A percentile compares a stretch with the other conserved stretches of the same genome.
phyloP scores from a whole-genome alignment of 2,113 vertebrate species.

The Polyodon spathula region DNA sequence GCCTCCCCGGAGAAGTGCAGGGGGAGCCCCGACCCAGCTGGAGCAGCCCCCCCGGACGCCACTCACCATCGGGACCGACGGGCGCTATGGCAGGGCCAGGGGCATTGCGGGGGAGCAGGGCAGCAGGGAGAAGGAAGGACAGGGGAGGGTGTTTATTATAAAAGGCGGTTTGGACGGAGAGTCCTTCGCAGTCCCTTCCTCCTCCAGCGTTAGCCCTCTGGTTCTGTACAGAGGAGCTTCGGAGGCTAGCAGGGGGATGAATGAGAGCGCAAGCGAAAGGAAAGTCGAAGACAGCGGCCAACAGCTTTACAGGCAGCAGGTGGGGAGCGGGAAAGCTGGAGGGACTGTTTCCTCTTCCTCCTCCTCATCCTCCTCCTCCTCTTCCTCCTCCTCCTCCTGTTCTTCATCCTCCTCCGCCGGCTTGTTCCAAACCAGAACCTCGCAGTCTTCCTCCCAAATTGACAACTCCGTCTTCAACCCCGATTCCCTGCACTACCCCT shows the following conservation, averaged over 20 bases:
- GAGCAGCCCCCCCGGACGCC: background rate
- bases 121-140: slow-evolving; percentile 45
- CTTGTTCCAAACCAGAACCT: too few relatives aligned
- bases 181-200: too few relatives aligned
- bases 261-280: slow-evolving; percentile 55
- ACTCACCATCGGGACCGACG: background rate
- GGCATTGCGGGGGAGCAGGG: slow-evolving; percentile 45
- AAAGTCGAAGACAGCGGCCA: slow-evolving; percentile 49
- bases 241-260: slow-evolving; percentile 55
- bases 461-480: slow-evolving; percentile 67
- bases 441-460: slow-evolving; percentile 34
- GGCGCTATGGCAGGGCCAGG: slow-evolving; percentile 19
- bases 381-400: too few relatives aligned
- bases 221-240: slow-evolving; percentile 58
- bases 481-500: slow-evolving; percentile 64
- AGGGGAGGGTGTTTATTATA: slow-evolving; percentile 37
- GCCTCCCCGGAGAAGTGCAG: slow-evolving; percentile 48
- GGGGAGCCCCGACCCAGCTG: too few relatives aligned
- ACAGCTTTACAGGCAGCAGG: slow-evolving; percentile 55
- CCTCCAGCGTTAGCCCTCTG: too few relatives aligned
- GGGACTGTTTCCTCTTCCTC: background rate
- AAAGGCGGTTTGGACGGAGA: too few relatives aligned
- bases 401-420: background rate
- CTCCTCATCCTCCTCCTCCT: background rate
- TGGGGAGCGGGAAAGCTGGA: slow-evolving; percentile 49